A percentile compares a stretch with the other conserved stretches of the same genome.
Conservation (phyloP, 2,113 vertebrate genomes). For the Psophia crepitans region DNA sequence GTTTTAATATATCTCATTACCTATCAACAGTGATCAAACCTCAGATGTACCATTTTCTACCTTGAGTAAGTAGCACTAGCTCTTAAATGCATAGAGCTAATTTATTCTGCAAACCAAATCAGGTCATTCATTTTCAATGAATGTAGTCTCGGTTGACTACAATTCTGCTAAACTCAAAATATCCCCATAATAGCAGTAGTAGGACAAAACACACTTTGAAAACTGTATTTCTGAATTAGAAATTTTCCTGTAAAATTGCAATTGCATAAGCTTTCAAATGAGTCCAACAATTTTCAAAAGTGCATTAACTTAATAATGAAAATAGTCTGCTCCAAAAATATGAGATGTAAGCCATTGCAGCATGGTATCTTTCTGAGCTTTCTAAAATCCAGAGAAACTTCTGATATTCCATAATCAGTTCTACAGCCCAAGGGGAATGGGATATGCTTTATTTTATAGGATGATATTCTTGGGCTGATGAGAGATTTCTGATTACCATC, state of each 20-base stretch:
- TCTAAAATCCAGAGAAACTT: background rate
- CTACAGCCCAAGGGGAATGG: background rate
- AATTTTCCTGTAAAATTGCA: background rate
- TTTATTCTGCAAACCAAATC: background rate
- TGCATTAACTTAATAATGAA: background rate
- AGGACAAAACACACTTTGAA: background rate
- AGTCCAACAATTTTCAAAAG: background rate
- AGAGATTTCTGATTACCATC: slow-evolving; percentile 55
- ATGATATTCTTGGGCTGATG: slow-evolving; percentile 4
- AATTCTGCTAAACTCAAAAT: background rate
- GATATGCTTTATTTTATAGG: slow-evolving; percentile 37
- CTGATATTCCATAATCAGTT: background rate
- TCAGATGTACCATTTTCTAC: background rate
- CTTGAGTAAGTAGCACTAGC: background rate
- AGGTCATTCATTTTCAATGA: background rate
- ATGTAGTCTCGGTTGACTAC: background rate
- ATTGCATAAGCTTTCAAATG: background rate
- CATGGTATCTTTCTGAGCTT: background rate
- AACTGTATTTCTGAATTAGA: background rate
- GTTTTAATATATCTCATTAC: background rate
- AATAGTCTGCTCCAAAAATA: background rate
- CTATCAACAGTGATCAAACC: background rate
- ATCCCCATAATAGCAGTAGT: background rate
- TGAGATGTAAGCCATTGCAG: background rate
- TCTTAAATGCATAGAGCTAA: background rate